Evolutionary conservation across 2,888 invertebrate genomes (phyloP), one percentile per base, ranked within the genome.

Genomic region (Gerris lacustris): DNA sequence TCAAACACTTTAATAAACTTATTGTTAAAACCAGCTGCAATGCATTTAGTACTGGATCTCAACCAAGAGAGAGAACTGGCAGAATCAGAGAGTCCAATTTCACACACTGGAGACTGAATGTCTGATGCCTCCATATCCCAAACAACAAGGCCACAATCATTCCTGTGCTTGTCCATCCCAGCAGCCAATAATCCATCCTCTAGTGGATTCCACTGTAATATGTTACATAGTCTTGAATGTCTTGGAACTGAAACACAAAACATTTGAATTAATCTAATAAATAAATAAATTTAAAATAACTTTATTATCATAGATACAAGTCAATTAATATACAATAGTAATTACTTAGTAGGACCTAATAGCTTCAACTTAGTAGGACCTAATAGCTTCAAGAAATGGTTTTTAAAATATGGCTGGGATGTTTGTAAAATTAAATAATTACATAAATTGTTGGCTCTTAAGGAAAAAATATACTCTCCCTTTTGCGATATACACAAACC

Each of bases 1-100:
- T 96, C 96, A 78, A 92, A 91, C 55, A 96, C 84, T 81, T 92
- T 92, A 66, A 97, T 87, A 77, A 89, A 87, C 78, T 95, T 95
- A 77, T 89, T 86, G 81, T 93, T 95, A 85, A 94, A 91, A 67
- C 95, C 95, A n/a, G 92, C 88, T 2, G 93, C 87, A 47, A 96
- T 84, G 5, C 90, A 86, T 75, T 89, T 87, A 69, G 87, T 85
- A 72, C 88, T 86, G 75, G 86, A 86, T 75, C 86, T 83, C 72
- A 91, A 88, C 96, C 96, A 96, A 63, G 90, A 86, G 45, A 95
- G 83, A 6, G 92, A 92, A 80, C 93, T 89, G 0, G 91, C 88
- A 0, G 89, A 87, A 81, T 96, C 96, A 0, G 92, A 90, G 31
- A 89, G 83, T 0, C 92, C 94, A 82, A 91, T 86, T 79, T 94